Evolutionary conservation across 2,888 invertebrate species (phyloP), one percentile per base, ranked within the genome.

Genomic region (Rhamnusium bicolor): DNA sequence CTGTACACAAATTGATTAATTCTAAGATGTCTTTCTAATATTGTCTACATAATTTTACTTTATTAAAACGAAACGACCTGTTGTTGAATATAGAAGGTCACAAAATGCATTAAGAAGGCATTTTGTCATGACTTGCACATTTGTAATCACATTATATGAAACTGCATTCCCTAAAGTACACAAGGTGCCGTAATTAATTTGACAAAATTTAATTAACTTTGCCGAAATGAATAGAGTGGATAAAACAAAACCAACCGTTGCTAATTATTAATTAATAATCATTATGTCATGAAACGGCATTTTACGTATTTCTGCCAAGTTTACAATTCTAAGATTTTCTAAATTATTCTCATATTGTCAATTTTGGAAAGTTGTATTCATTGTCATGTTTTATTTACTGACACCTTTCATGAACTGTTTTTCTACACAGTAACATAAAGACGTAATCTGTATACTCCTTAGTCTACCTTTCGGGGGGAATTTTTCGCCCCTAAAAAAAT

Each of bases 41-140:
- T n/a, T n/a, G n/a, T n/a, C n/a, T n/a, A n/a, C n/a, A n/a, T n/a
- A n/a, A n/a, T n/a, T 24, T 24, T 51, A 49, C 5, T 49, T 14
- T 51, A 8, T 16, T 6, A 56, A 68, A 49, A 40, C 10, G 32
- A 19, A 53, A 21, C 21, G 53, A 32, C 40, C 51, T 40, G 65
- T 19, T 21, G 29, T 54, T 14, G 18, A 24, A 65, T 19, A 12
- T 14, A 32, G 32, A 29, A 53, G 53, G 53, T n/a, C 32, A 18
- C 27, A 49, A 67, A 70, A 47, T 70, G 56, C 67, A 73, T 74
- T 71, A 74, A 71, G 46, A 47, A 58, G 40, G 53, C 69, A 56
- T 62, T 47, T 73, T 62, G 56, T 70, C 70, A 71, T 74, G 74
- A 74, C 74, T 74, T 68, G 74, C 71, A 63, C 53, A 69, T 73